Evolutionary conservation across 1,140 invertebrate species (phyloP), one percentile per base, ranked within the genome.

Genomic region (Luehdorfia chinensis): DNA sequence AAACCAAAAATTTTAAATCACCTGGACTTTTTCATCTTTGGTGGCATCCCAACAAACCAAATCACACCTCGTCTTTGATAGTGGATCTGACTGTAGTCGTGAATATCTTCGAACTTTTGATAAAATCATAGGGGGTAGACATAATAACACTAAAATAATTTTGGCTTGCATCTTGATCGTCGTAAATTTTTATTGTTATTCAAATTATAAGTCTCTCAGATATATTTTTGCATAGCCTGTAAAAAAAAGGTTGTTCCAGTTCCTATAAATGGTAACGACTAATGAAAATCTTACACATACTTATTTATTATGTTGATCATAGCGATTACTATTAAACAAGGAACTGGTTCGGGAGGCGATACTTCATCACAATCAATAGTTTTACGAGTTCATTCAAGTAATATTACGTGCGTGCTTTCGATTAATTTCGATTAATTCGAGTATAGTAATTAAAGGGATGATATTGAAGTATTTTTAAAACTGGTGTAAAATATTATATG

Each of bases 51-150:
- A 52, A 33, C 80, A 84, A 44, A 75, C 67, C 9, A 84, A 55
- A 54, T 84, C 80, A 52, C 80, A 84, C 45, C 80, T 66, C 2
- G 76, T 72, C 47, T 78, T 84, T 1, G 78, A 78, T 30, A 84
- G 37, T 0, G 75, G 55, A 32, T 80, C 72, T 2, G 63, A 56
- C 47, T 81, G 72, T 13, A 68, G 46, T 28, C 70, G 73, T n/a
- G 70, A 67, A 36, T 63, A 68, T 48, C 66, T 69, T 37, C 63
- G 57, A 2, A 60, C 55, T 45, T 65, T 76, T 2, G 68, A 56
- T 3, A 64, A 31, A 4, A 64, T 60, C 11, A 57, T 44, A 0
- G 64, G 61, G 21, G 56, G 39, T 39, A 64, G 50, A n/a, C 50
- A 55, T 36, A 77, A 49, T 36, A 63, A 54, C 45, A 65, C 47